phyloP scores from a whole-genome alignment of 1,140 invertebrate genomes.

The Conus ventricosus region DNA sequence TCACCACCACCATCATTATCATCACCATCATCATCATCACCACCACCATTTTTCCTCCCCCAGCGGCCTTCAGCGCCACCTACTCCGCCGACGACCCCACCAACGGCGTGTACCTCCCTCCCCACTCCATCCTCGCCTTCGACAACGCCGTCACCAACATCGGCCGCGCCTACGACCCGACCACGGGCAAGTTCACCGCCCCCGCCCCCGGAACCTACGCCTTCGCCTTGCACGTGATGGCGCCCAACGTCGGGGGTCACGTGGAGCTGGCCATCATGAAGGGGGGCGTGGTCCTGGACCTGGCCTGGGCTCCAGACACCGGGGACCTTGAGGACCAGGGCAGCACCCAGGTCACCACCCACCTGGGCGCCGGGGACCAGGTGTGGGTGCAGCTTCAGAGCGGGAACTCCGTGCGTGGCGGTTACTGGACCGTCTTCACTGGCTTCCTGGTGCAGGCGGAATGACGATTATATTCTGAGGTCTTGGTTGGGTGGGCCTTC shows the following conservation, averaged over 20 bases:
- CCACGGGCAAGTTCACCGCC: slow-evolving; percentile 45
- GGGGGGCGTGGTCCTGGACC: background rate
- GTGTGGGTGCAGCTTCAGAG: slow-evolving; percentile 15
- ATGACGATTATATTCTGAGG: background rate
- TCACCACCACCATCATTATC: too few species aligned
- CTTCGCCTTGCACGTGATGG: slow-evolving; percentile 30
- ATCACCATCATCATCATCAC: too few species aligned
- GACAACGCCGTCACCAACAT: slow-evolving; percentile 49
- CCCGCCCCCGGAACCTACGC: slow-evolving; percentile 41
- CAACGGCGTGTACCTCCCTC: background rate
- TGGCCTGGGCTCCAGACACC: background rate
- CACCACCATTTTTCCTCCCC: too few species aligned
- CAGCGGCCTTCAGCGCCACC: slow-evolving; percentile 2
- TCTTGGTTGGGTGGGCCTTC: too few species aligned
- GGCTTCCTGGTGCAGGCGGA: slow-evolving; percentile 21
- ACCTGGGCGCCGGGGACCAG: slow-evolving; percentile 15
- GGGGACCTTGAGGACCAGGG: background rate
- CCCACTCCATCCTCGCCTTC: slow-evolving; percentile 32
- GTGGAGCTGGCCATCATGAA: background rate
- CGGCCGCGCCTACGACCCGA: slow-evolving; percentile 42
- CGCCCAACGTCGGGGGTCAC: background rate
- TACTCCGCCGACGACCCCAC: background rate
- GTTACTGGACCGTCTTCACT: slow-evolving; percentile 22
- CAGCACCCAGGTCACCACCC: background rate
- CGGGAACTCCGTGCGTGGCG: slow-evolving; percentile 1